These are phyloP conservation scores for Tragopan temminckii DNA, from an alignment of 2,797 vertebrate species.

Conservation along the genomic window DNA sequence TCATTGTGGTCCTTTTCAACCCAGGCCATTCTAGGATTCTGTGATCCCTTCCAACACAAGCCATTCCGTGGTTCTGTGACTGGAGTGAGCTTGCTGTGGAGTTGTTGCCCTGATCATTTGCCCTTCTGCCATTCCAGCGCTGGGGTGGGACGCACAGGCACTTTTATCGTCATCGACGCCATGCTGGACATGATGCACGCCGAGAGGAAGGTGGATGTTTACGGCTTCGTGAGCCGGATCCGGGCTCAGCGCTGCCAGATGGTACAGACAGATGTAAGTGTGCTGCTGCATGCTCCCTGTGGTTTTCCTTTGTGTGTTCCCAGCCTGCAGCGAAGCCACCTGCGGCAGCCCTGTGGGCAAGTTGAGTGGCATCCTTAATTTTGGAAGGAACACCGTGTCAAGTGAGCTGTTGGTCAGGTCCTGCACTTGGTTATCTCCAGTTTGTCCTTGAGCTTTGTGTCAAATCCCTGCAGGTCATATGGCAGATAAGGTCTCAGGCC, in stretches of 20 bases:
- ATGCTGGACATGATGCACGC: constrained; percentile 99
- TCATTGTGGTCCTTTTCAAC: no score
- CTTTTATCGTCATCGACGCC: constrained; percentile 97
- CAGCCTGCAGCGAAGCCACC: neutral
- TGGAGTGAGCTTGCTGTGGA: neutral
- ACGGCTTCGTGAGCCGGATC: constrained; percentile 96
- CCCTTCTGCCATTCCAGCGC: constrained; percentile 83
- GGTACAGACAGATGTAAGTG: constrained; percentile 97
- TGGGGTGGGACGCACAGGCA: constrained; percentile 95
- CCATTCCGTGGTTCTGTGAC: neutral
- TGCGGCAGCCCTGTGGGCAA: rapidly evolving
- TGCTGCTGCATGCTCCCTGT: neutral
- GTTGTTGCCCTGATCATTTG: neutral
- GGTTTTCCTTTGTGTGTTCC: rapidly evolving
- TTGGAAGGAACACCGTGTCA: neutral
- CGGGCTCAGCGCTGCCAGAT: constrained; percentile 98
- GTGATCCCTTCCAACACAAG: neutral
- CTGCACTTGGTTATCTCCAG: neutral
- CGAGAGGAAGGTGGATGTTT: constrained; percentile 95
- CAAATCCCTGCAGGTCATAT: neutral
- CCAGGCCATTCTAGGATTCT: no score
- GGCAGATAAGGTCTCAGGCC: neutral
- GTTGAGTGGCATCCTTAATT: rapidly evolving
- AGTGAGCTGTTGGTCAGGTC: rapidly evolving
- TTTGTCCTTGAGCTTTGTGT: neutral